Evolutionary conservation across 2,888 invertebrate genomes (phyloP).

Genomic region (Nysson spinosus): DNA sequence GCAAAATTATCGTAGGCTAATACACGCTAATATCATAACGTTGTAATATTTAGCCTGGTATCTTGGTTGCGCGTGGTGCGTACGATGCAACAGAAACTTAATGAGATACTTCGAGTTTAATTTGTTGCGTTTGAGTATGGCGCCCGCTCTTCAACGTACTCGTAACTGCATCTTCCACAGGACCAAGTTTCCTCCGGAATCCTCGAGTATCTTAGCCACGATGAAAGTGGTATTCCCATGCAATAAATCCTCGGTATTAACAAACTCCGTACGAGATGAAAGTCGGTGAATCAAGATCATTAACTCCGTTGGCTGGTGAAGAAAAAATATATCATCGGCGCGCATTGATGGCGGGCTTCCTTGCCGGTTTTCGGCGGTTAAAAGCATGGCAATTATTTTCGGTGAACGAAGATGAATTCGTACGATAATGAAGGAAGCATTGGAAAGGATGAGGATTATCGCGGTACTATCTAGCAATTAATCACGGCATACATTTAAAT

Average conservation of each 20-base stretch:
- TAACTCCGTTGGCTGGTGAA: constrained; percentile 30
- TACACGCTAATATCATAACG: constrained; percentile 30
- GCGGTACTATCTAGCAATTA: constrained; percentile 20
- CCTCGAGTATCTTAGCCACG: constrained; percentile 25
- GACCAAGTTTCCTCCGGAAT: constrained; percentile 24
- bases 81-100: constrained; percentile 13
- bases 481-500: constrained; percentile 17
- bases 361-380: background rate
- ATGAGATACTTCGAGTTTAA: constrained; percentile 39
- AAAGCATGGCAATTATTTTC: background rate
- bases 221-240: constrained; percentile 39
- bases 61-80: background rate
- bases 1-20: constrained; percentile 25
- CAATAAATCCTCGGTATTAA: constrained; percentile 51
- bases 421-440: too few species aligned
- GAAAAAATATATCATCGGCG: background rate
- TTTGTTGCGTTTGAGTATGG: constrained; percentile 20
- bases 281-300: constrained; percentile 42
- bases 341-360: background rate
- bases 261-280: constrained; percentile 44
- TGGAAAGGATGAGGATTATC: constrained; percentile 5
- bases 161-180: too few species aligned
- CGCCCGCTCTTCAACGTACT: background rate
- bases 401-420: too few species aligned
- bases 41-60: constrained; percentile 27